Percentiles rank a stretch among this genome's conserved stretches.
phyloP scores from a whole-genome alignment of 2,888 invertebrate species.

The Gnatocerus cornutus region DNA sequence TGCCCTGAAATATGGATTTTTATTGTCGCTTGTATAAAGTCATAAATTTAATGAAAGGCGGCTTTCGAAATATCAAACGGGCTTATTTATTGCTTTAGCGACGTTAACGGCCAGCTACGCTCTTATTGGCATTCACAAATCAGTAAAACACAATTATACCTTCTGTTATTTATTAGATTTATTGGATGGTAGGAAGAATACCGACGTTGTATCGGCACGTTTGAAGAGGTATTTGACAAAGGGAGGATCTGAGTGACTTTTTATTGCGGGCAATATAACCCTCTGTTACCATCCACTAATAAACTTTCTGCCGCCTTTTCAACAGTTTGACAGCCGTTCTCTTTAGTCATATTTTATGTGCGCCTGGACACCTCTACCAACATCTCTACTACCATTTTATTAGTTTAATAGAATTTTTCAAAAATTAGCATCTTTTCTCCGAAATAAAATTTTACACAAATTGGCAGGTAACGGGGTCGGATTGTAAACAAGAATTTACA shows the following conservation, averaged over 20 bases:
- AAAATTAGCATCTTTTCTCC: slow-evolving; percentile 28
- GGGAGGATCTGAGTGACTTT: slow-evolving; percentile 47
- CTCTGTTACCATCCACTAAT: slow-evolving; percentile 47
- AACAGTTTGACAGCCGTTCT: slow-evolving; percentile 28
- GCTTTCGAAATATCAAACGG: slow-evolving; percentile 60
- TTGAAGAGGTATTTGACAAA: slow-evolving; percentile 64
- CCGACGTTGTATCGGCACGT: slow-evolving; percentile 59
- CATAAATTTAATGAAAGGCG: slow-evolving; percentile 66
- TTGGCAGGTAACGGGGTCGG: not conserved
- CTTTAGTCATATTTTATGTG: slow-evolving; percentile 39
- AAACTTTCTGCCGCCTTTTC: slow-evolving; percentile 36
- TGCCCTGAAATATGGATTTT: slow-evolving; percentile 65
- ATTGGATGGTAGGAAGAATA: slow-evolving; percentile 56
- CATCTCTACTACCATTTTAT: slow-evolving; percentile 29
- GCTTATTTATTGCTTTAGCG: slow-evolving; percentile 60
- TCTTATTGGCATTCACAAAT: slow-evolving; percentile 65
- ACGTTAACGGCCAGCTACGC: slow-evolving; percentile 57
- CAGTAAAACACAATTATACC: slow-evolving; percentile 66
- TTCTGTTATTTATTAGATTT: slow-evolving; percentile 62
- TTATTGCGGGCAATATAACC: slow-evolving; percentile 49
- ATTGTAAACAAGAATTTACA: slow-evolving; percentile 12
- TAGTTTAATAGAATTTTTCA: not conserved
- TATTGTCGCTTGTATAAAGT: slow-evolving; percentile 64
- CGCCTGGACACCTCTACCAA: slow-evolving; percentile 33
- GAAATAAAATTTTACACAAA: slow-evolving; percentile 23